Evolutionary conservation across 2,888 invertebrate genomes (phyloP).

Genomic region (Callyntrura guangdongensis): DNA sequence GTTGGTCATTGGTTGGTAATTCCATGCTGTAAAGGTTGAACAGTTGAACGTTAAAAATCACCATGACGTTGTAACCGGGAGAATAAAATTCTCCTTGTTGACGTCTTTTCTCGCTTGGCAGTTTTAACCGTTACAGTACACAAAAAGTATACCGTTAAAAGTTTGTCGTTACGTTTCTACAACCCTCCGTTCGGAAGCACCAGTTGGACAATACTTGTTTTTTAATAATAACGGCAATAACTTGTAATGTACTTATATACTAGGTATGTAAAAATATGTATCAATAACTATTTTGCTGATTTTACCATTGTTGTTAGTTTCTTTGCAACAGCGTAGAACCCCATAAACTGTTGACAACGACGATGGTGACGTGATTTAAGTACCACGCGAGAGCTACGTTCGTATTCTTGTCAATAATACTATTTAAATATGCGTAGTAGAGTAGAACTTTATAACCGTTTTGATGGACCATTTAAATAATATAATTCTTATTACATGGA

Average conservation of each 20-base stretch:
- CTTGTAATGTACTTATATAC: neutral
- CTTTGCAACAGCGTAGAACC: constrained; percentile 41
- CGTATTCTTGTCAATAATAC: constrained; percentile 24
- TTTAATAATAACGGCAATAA: constrained; percentile 33
- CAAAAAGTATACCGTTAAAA: constrained; percentile 4
- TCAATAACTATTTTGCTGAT: constrained; percentile 22
- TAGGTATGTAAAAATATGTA: neutral
- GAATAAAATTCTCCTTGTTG: constrained; percentile 66
- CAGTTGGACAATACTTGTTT: constrained; percentile 47
- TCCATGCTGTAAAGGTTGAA: neutral
- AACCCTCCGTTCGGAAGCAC: constrained; percentile 27
- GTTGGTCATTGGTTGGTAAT: constrained; percentile 20
- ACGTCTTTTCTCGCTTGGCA: constrained; percentile 30
- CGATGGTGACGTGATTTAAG: constrained; percentile 57
- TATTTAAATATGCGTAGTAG: constrained; percentile 44
- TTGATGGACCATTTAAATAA: constrained; percentile 15
- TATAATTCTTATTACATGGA: constrained; percentile 21
- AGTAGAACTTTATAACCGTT: constrained; percentile 50
- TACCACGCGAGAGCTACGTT: constrained; percentile 33
- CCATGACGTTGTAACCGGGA: constrained; percentile 38
- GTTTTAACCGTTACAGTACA: constrained; percentile 54
- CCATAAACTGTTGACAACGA: constrained; percentile 47
- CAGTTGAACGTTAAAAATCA: neutral
- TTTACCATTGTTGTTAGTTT: constrained; percentile 14
- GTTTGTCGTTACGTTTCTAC: constrained; percentile 5